Percentiles rank a stretch among this genome's conserved stretches.
Evolutionary conservation across 1,140 invertebrate genomes (phyloP).

Genomic region (Hesperophylax magnus): DNA sequence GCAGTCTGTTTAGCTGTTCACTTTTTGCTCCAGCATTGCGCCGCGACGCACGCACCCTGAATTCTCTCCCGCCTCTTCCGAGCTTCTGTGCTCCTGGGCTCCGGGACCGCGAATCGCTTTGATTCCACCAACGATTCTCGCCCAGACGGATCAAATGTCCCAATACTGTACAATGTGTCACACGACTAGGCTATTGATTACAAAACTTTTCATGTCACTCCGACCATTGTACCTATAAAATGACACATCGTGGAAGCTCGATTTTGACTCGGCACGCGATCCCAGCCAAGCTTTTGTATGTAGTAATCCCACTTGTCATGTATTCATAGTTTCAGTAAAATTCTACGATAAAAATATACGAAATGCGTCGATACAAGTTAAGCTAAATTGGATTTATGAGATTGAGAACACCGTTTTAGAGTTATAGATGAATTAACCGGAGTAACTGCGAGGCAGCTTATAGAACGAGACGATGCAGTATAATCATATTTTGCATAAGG

Average conservation of each 20-base stretch:
- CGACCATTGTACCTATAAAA: neutral
- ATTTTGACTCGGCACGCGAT: neutral
- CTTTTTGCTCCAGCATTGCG: slow-evolving; percentile 25
- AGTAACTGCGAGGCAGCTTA: neutral
- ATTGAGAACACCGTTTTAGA: too few species aligned
- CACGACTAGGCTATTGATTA: neutral
- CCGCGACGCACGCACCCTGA: slow-evolving; percentile 24
- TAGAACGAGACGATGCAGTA: too few species aligned
- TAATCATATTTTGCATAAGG: slow-evolving; percentile 26
- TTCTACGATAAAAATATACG: too few species aligned
- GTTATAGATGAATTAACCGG: neutral
- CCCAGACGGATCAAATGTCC: slow-evolving; percentile 2
- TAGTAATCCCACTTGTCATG: neutral
- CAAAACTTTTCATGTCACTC: neutral
- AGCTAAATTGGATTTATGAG: too few species aligned
- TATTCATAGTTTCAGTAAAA: too few species aligned
- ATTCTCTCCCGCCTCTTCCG: neutral
- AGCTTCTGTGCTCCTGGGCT: too few species aligned
- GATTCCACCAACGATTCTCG: neutral
- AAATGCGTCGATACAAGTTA: too few species aligned
- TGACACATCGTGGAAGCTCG: neutral
- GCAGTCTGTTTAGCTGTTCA: slow-evolving; percentile 37
- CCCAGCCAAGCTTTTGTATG: neutral
- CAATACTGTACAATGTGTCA: neutral
- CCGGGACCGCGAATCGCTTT: neutral